Percentiles rank a stretch among this genome's conserved stretches.
phyloP scores from a whole-genome alignment of 2,888 invertebrate species.

The Watsonalla binaria region DNA sequence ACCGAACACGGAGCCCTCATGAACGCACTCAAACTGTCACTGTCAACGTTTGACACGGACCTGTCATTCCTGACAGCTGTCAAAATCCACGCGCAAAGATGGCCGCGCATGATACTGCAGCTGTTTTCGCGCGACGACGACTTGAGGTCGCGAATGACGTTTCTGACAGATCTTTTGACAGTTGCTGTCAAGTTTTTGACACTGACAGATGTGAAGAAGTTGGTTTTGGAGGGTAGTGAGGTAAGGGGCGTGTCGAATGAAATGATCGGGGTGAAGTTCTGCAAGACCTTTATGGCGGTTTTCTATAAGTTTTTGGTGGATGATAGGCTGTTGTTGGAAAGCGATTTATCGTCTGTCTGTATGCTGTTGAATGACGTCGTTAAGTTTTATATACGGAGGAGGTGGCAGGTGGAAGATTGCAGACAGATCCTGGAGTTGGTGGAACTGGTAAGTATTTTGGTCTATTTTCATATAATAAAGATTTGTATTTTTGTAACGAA shows the following conservation, averaged over 20 bases:
- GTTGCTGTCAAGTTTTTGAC: conserved; percentile 27
- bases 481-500: no score
- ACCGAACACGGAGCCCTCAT: conserved; percentile 12
- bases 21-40: conserved; percentile 23
- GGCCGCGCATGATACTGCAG: neutral
- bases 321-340: conserved; percentile 26
- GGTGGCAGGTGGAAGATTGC: conserved; percentile 19
- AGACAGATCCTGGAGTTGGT: conserved; percentile 30
- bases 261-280: conserved; percentile 23
- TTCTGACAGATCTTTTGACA: conserved; percentile 28
- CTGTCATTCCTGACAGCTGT: conserved; percentile 2
- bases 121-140: conserved; percentile 5
- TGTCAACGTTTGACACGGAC: conserved; percentile 13
- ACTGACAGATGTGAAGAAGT: conserved; percentile 17
- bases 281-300: conserved; percentile 26
- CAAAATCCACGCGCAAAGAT: neutral
- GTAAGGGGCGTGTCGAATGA: conserved; percentile 18
- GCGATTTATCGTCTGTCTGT: conserved; percentile 16
- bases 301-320: conserved; percentile 25
- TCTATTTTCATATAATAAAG: no score
- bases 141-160: conserved; percentile 17
- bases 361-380: conserved; percentile 33
- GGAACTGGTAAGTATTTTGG: conserved; percentile 38
- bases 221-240: conserved; percentile 19
- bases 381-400: conserved; percentile 25